phyloP scores from a whole-genome alignment of 2,113 vertebrate genomes.

The Hypanus sabinus region DNA sequence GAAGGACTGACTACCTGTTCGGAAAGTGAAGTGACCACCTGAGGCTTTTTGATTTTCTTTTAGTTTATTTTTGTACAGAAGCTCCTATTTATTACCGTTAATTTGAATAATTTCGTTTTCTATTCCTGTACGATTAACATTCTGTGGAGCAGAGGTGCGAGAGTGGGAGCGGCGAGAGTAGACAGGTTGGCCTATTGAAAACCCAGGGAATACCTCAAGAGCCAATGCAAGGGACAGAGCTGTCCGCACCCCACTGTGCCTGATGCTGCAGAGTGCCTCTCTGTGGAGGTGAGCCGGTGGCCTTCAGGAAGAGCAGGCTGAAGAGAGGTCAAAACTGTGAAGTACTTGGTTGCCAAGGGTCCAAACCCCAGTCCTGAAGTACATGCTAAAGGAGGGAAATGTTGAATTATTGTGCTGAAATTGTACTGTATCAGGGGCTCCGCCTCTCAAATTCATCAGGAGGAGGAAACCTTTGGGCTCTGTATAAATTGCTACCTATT shows the following conservation, averaged over 20 bases:
- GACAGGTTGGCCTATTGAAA: not conserved
- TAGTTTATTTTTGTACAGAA: constrained; percentile 30
- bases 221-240: not conserved
- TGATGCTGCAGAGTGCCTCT: not conserved
- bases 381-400: not conserved
- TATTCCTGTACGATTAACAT: not conserved
- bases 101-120: constrained; percentile 3
- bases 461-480: not conserved
- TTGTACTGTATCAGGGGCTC: not conserved
- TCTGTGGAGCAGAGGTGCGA: not conserved
- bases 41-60: not conserved
- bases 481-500: not conserved
- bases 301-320: not conserved
- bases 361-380: not conserved
- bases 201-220: not conserved
- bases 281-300: not conserved
- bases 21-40: not conserved
- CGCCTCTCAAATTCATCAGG: not conserved
- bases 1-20: not conserved
- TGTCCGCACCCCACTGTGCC: not conserved
- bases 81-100: constrained; percentile 11
- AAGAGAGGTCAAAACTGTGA: not conserved
- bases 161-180: not conserved
- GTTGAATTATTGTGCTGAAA: not conserved
- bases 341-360: not conserved